Evolutionary conservation across 2,888 invertebrate species (phyloP), one percentile per base, ranked within the genome.

Genomic region (Dioctria rufipes): DNA sequence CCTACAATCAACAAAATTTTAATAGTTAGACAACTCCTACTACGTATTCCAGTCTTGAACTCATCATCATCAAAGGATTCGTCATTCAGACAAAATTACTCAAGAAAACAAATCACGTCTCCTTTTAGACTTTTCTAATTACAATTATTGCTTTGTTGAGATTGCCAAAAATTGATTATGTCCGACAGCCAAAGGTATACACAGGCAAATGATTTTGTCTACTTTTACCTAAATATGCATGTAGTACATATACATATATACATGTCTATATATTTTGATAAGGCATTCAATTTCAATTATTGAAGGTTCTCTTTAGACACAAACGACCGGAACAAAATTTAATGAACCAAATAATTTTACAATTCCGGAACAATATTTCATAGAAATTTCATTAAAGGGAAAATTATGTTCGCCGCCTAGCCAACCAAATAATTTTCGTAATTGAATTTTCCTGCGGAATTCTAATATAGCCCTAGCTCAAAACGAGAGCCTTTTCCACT

Each of bases 341-440:
- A 84, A 84, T 84, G 84, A 84, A 84, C 81, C 84, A 82, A 84
- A 84, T 83, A 84, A 84, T 84, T 84, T 83, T 82, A 84, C 83
- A 84, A 84, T 84, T 82, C 83, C 83, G 83, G 80, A 83, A 84
- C 84, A 84, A 84, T 84, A 84, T 84, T 84, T 84, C 83, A 84
- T 83, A 83, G 84, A 84, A 84, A 84, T 84, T 84, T 84, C 83
- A 84, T 84, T 84, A 84, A 84, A 83, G 83, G 73, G 81, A 82
- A 82, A 82, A 83, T 82, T 84, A 83, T 83, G 83, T 81, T 80
- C 83, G 83, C 81, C 83, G 82, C 82, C 83, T 82, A 84, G 83
- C 83, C 84, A 83, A 84, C 84, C 84, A 84, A 84, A 84, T 84
- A 83, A 84, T 84, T 84, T 84, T 83, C 83, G 84, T 84, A 84